phyloP scores from a whole-genome alignment of 2,797 vertebrate genomes.

The Aulostomus chinensis region DNA sequence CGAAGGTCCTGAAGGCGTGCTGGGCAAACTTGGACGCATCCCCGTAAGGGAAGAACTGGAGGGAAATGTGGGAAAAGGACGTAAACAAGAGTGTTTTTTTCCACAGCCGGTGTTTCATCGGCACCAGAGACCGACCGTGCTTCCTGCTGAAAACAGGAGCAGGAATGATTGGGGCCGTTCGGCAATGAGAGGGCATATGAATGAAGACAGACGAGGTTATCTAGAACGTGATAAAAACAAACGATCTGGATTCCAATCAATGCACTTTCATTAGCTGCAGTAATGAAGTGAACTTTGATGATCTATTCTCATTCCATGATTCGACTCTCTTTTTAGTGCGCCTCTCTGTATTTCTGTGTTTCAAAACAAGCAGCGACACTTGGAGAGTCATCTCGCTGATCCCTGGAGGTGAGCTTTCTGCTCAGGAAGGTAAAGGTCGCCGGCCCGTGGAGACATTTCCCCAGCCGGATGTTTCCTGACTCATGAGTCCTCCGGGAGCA shows the following conservation, averaged over 20 bases:
- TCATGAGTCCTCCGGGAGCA: too few relatives aligned
- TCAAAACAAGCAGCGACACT: too few relatives aligned
- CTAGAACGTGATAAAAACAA: slow-evolving; percentile 2
- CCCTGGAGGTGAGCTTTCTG: too few relatives aligned
- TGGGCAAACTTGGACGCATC: slow-evolving; percentile 98
- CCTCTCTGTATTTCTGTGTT: too few relatives aligned
- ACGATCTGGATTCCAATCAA: slow-evolving; percentile 4
- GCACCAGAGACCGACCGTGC: too few relatives aligned
- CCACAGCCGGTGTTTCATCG: too few relatives aligned
- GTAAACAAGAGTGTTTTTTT: not conserved
- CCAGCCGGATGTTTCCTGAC: too few relatives aligned
- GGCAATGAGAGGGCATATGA: not conserved
- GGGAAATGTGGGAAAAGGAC: slow-evolving; percentile 10
- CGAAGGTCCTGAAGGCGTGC: slow-evolving; percentile 98
- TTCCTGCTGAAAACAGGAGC: too few relatives aligned
- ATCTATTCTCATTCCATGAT: not conserved
- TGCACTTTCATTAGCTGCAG: not conserved
- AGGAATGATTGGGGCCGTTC: not conserved
- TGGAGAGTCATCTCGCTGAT: too few relatives aligned
- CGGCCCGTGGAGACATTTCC: too few relatives aligned
- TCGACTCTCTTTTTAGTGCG: too few relatives aligned
- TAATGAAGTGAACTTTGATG: slow-evolving; percentile 10
- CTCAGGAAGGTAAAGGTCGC: too few relatives aligned
- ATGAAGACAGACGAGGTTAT: slow-evolving; percentile 16
- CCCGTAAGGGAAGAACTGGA: slow-evolving; percentile 95